These are phyloP conservation scores for Sebastolobus altivelis DNA, from an alignment of 2,797 vertebrate species.

Conservation along the genomic window DNA sequence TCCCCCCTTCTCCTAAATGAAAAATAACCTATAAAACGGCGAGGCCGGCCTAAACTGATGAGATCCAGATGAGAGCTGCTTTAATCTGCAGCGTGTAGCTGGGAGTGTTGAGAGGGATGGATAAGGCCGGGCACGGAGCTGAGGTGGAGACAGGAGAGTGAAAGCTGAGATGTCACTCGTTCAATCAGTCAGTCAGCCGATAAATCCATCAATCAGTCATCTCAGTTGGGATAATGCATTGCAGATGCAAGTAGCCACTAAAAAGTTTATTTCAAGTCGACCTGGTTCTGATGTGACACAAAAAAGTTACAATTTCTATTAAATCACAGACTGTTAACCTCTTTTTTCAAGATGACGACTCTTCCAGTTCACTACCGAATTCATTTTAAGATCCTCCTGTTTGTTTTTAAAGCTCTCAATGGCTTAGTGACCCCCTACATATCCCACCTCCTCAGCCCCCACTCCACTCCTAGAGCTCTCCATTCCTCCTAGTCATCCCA, in stretches of 20 bases:
- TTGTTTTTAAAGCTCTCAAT: too few species aligned
- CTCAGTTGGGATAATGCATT: conserved; percentile 31
- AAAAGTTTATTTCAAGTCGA: conserved; percentile 8
- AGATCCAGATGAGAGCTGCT: conserved; percentile 79
- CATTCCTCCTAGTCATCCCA: too few species aligned
- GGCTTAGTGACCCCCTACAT: too few species aligned
- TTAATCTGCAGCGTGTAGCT: conserved; percentile 67
- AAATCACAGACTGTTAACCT: background rate
- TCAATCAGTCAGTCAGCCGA: conserved; percentile 47
- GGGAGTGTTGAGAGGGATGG: conserved; percentile 63
- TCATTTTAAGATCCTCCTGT: too few species aligned
- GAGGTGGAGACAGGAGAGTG: conserved; percentile 53
- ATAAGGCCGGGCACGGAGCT: conserved; percentile 33
- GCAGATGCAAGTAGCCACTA: conserved; percentile 46
- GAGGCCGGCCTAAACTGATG: conserved; percentile 67
- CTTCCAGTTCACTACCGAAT: too few species aligned
- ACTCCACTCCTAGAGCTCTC: too few species aligned
- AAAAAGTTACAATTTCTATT: background rate
- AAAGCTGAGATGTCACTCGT: conserved; percentile 50
- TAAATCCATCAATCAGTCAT: conserved; percentile 47
- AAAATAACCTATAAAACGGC: conserved; percentile 75
- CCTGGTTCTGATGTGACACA: background rate
- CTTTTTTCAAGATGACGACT: background rate
- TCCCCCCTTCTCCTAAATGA: conserved; percentile 60
- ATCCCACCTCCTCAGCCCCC: too few species aligned